These are phyloP conservation scores for Herpetotheres cachinnans DNA, from an alignment of 2,113 vertebrate genomes.

Conservation along the genomic window DNA sequence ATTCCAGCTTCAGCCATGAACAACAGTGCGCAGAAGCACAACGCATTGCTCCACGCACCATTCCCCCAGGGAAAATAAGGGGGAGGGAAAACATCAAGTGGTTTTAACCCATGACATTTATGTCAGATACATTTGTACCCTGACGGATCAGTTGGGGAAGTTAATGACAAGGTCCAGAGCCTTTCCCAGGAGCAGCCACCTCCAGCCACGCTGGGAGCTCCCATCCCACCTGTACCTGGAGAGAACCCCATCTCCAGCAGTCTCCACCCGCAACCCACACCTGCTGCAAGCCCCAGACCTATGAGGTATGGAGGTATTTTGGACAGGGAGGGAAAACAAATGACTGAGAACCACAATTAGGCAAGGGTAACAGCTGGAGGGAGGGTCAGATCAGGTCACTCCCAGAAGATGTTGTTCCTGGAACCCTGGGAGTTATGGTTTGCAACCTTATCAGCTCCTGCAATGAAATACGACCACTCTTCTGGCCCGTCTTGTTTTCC, in stretches of 20 bases:
- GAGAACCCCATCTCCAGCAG: neutral
- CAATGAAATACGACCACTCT: neutral
- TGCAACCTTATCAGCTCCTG: neutral
- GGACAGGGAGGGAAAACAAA: neutral
- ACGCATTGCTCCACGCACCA: fast-evolving
- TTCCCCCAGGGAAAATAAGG: neutral
- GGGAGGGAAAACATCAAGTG: fast-evolving
- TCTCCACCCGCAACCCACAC: neutral
- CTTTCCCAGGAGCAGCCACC: neutral
- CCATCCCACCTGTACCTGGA: neutral
- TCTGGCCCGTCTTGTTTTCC: neutral
- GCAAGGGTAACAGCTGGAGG: neutral
- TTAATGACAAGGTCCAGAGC: neutral
- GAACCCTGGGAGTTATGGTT: neutral
- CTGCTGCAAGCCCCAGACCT: neutral
- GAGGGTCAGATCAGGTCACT: neutral
- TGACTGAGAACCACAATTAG: neutral
- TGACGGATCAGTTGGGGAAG: neutral
- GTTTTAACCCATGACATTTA: neutral
- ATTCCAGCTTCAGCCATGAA: neutral
- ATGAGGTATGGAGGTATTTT: neutral
- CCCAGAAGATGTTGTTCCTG: neutral
- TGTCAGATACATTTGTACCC: neutral
- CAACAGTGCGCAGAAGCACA: neutral
- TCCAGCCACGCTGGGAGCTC: neutral